Evolutionary conservation across 2,113 vertebrate species (phyloP).

Genomic region (Lamprologus tigripictilis): DNA sequence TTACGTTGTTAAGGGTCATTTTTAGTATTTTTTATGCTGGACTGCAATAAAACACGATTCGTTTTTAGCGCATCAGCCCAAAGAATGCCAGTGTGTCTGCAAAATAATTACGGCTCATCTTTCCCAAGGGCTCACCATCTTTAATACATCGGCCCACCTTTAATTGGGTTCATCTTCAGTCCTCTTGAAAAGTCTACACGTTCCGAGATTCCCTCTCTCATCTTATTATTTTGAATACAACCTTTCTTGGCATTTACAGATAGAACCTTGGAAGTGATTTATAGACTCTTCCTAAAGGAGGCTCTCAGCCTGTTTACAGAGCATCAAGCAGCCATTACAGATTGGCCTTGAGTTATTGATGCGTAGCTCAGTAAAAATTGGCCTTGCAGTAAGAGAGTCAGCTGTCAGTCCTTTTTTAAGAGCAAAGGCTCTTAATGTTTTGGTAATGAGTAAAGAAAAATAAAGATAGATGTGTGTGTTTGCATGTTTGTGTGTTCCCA

Average conservation of each 20-base stretch:
- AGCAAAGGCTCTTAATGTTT: neutral
- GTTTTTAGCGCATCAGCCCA: neutral
- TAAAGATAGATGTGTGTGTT: neutral
- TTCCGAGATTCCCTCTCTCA: constrained; percentile 1
- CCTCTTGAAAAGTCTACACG: neutral
- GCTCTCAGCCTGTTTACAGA: constrained; percentile 41
- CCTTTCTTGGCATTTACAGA: constrained; percentile 1
- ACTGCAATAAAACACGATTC: neutral
- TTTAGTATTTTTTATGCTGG: neutral
- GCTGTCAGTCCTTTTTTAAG: neutral
- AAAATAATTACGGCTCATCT: neutral
- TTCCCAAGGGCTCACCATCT: neutral
- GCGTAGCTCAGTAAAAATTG: constrained; percentile 17
- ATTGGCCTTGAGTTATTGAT: constrained; percentile 49
- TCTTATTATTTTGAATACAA: neutral
- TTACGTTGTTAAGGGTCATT: neutral
- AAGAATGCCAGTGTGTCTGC: neutral
- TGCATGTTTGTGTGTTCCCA: neutral
- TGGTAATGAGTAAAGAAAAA: neutral
- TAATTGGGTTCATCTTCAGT: neutral
- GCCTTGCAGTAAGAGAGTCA: constrained; percentile 24
- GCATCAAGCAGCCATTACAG: constrained; percentile 22
- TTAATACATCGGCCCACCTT: neutral
- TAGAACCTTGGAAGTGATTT: constrained; percentile 32
- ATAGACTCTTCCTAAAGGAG: neutral